Conservation (phyloP, 2,888 invertebrate species). For the Tridacna crocea region DNA sequence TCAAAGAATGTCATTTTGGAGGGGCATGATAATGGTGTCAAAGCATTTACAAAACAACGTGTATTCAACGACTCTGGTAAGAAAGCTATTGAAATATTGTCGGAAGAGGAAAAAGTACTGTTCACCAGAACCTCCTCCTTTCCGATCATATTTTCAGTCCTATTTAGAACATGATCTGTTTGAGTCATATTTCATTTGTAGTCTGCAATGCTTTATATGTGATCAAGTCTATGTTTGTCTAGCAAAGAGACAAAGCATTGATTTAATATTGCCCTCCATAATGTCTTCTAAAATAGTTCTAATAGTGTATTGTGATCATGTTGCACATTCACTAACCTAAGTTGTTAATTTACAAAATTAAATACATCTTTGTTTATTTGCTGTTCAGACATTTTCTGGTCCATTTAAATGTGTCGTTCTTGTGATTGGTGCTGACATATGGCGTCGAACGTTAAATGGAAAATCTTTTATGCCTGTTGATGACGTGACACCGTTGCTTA, state of each 20-base stretch:
- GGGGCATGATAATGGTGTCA: background rate
- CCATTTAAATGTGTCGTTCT: background rate
- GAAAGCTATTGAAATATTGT: background rate
- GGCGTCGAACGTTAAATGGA: slow-evolving; percentile 16
- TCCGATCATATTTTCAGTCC: background rate
- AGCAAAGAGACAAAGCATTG: too few relatives aligned
- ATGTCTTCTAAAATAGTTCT: too few relatives aligned
- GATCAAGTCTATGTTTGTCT: too few relatives aligned
- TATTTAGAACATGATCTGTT: too few relatives aligned
- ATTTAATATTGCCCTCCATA: too few relatives aligned
- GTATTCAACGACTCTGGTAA: background rate
- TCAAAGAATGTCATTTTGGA: too few relatives aligned
- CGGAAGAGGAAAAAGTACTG: background rate
- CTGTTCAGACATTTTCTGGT: slow-evolving; percentile 14
- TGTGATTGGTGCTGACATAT: slow-evolving; percentile 22
- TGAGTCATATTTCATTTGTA: too few relatives aligned
- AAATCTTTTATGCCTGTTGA: slow-evolving; percentile 14
- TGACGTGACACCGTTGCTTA: slow-evolving; percentile 9
- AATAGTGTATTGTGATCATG: background rate
- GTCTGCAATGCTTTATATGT: too few relatives aligned
- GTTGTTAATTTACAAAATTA: background rate
- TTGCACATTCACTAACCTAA: background rate
- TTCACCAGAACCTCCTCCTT: background rate
- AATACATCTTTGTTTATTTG: background rate
- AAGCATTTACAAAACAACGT: background rate